Base-by-base conservation (phyloP, 2,888 invertebrate genomes). In the Sphinx pinastri region DNA sequence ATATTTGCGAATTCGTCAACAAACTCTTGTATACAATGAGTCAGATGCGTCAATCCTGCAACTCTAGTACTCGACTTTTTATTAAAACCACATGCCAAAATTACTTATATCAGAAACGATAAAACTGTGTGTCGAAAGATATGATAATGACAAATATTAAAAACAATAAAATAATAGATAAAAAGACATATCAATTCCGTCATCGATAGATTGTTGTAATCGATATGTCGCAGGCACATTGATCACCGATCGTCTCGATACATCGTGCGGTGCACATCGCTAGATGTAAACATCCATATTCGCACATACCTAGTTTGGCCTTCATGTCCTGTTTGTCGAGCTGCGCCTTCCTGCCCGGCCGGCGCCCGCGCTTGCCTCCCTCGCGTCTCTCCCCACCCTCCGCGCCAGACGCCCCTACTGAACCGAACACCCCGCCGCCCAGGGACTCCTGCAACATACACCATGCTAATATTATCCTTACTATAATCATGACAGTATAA, bases 321-420 rank as follows among this genome's bases (percentile, higher is more conserved):
- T 97, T 98, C 95, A 98, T 97, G 92, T 99, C 98, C 91, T 98
- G 96, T 94, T 98, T 98, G 87, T 98, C 98, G 49, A 96, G 95
- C 81, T 96, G 95, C 80, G 97, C 96, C 93, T 97, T 98, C 88
- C 97, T 95, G 84, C 97, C 98, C 75, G 98, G 98, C 92, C 97
- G 97, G 84, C 98, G 96, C 88, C 98, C 98, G 82, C 98, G 95
- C 92, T 97, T 97, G 78, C 97, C 97, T 77, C 97, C 95, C 94
- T 98, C 98, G 87, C 97, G 97, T 78, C 97, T 95, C 90, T 96
- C 95, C 79, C 95, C 95, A 73, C 92, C 93, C 81, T 91, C 93
- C 74, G 81, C 86, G 71, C 88, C 91, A 73, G 89, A 86, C 79
- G 90, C 88, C 71, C 91, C 92, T 77, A 86, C 84, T 79, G 92